phyloP scores from a whole-genome alignment of 2,797 vertebrate species.

The Chromis chromis region DNA sequence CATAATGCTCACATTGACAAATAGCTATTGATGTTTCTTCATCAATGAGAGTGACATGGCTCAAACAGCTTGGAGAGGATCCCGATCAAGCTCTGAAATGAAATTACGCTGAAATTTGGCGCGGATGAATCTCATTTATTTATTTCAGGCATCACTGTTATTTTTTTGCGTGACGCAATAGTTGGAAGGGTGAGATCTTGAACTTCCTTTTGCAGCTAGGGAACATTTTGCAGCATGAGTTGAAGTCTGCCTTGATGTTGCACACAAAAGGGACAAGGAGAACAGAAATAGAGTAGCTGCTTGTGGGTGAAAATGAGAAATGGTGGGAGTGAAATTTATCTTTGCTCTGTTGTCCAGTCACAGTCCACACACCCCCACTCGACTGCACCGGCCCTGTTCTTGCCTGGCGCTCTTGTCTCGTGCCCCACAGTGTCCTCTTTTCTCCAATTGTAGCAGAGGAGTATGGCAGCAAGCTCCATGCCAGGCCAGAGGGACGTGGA shows the following conservation, averaged over 20 bases:
- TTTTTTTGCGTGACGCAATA: slow-evolving; percentile 33
- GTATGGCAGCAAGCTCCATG: slow-evolving; percentile 72
- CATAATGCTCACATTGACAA: slow-evolving; percentile 81
- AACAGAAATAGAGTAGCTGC: slow-evolving; percentile 45
- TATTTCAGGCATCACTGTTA: slow-evolving; percentile 43
- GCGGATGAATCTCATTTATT: slow-evolving; percentile 48
- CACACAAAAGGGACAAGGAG: slow-evolving; percentile 3
- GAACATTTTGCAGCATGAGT: slow-evolving; percentile 8
- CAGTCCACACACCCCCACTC: slow-evolving; percentile 12
- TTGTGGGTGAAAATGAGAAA: slow-evolving; percentile 45
- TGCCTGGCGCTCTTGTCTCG: slow-evolving; percentile 37
- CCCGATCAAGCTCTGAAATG: slow-evolving; percentile 48
- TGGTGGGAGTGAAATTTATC: slow-evolving; percentile 23
- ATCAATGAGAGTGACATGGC: slow-evolving; percentile 78
- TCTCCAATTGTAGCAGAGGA: slow-evolving; percentile 63
- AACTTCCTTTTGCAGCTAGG: slow-evolving; percentile 10
- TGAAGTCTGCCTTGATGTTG: slow-evolving; percentile 7
- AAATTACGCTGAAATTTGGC: slow-evolving; percentile 61
- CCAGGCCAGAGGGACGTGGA: slow-evolving; percentile 82
- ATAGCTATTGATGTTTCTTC: slow-evolving; percentile 77
- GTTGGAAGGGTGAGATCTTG: slow-evolving; percentile 27
- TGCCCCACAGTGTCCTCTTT: slow-evolving; percentile 52
- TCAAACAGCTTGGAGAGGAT: slow-evolving; percentile 62
- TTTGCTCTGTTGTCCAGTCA: slow-evolving; percentile 46
- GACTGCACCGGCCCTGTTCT: slow-evolving; percentile 35